A percentile compares a stretch with the other conserved stretches of the same genome.
Conservation (phyloP, 2,888 invertebrate genomes). For the Pammene fasciana region DNA sequence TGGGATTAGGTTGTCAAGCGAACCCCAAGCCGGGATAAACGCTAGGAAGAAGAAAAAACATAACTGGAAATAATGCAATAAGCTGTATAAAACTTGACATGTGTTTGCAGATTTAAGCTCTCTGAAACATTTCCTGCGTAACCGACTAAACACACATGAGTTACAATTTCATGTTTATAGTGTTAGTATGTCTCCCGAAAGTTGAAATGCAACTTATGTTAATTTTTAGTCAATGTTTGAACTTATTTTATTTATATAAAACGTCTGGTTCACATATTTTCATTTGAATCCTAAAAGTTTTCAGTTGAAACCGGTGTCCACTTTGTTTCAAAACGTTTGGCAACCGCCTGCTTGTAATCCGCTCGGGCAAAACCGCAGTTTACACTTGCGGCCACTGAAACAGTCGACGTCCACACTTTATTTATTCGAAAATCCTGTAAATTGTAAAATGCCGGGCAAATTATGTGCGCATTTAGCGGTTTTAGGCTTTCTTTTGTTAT, state of each 20-base stretch:
- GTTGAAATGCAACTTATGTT: not conserved
- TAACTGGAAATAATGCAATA: no score
- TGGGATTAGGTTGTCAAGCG: no score
- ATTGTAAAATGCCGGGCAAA: not conserved
- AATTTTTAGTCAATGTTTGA: not conserved
- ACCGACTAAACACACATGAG: no score
- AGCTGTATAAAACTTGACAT: no score
- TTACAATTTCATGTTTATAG: no score
- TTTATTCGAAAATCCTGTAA: not conserved
- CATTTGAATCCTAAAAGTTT: constrained; percentile 2
- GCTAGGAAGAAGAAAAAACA: no score
- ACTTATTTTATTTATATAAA: not conserved
- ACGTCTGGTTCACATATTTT: not conserved
- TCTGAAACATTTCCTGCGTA: no score
- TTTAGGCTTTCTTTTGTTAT: not conserved
- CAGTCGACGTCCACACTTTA: not conserved
- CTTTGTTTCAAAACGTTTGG: constrained; percentile 25
- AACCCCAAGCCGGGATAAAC: no score
- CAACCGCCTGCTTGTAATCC: constrained; percentile 22
- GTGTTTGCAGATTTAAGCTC: no score
- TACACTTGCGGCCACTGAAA: constrained; percentile 17
- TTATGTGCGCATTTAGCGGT: not conserved
- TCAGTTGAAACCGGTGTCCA: constrained; percentile 8
- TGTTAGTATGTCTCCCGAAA: no score
- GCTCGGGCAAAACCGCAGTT: constrained; percentile 21